A percentile compares a stretch with the other conserved stretches of the same genome.
Conservation (phyloP, 2,888 invertebrate genomes). For the Phengaris arion region DNA sequence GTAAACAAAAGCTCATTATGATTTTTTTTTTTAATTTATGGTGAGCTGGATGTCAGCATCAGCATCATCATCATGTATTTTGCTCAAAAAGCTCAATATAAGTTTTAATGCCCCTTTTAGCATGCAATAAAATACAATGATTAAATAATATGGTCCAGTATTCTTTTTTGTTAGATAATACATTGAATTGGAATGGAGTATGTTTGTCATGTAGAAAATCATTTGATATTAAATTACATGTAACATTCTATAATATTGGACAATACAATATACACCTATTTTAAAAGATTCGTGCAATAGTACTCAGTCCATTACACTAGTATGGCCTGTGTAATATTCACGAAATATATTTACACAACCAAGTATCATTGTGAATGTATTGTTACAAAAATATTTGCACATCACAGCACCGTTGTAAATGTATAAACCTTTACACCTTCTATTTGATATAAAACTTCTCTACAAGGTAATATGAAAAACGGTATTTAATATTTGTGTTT, state of each 20-base stretch:
- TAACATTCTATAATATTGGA: not conserved
- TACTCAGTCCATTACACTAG: not conserved
- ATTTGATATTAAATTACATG: not conserved
- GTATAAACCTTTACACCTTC: not conserved
- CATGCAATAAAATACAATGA: too few species aligned
- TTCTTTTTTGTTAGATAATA: too few species aligned
- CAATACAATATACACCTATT: constrained; percentile 9
- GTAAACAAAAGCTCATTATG: too few species aligned
- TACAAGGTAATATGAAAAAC: not conserved
- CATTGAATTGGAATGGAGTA: too few species aligned
- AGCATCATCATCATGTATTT: too few species aligned
- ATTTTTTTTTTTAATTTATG: too few species aligned
- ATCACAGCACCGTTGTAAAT: constrained; percentile 1
- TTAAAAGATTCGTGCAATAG: constrained; percentile 11
- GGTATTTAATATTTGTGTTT: constrained; percentile 9
- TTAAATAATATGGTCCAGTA: too few species aligned
- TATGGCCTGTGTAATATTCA: constrained; percentile 3
- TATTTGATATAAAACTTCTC: not conserved
- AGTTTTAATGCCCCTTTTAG: too few species aligned
- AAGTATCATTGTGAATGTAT: not conserved
- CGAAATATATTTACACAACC: constrained; percentile 24
- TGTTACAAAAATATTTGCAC: constrained; percentile 11
- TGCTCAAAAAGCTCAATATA: too few species aligned
- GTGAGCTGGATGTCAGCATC: too few species aligned
- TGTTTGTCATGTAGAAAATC: not conserved